A percentile compares a stretch with the other conserved stretches of the same genome.
Conservation (phyloP, 2,888 invertebrate species). For the Drosophila bunnanda region DNA sequence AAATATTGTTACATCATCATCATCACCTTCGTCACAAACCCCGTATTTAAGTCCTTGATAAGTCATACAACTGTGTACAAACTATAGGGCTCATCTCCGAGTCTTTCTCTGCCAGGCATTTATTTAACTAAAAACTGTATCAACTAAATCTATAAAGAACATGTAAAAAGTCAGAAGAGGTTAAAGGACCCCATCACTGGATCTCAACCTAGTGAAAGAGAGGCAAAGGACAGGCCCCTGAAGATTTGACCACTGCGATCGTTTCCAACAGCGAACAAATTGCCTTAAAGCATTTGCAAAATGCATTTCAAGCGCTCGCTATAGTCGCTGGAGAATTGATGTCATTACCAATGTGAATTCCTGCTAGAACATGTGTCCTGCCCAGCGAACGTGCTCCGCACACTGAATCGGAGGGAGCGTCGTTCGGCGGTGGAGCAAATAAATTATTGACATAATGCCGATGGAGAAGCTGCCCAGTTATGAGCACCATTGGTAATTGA, state of each 20-base stretch:
- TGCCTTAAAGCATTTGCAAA: conserved; percentile 61
- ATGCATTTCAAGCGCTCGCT: conserved; percentile 44
- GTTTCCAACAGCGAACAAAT: conserved; percentile 56
- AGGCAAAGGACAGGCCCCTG: background rate
- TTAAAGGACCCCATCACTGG: background rate
- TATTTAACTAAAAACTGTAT: too few species aligned
- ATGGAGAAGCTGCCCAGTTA: conserved; percentile 50
- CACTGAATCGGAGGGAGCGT: conserved; percentile 31
- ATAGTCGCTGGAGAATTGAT: conserved; percentile 71
- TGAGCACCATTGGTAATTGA: conserved; percentile 72
- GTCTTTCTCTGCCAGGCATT: too few species aligned
- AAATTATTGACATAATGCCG: conserved; percentile 78
- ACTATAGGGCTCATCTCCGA: too few species aligned
- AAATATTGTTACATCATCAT: too few species aligned
- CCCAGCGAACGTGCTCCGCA: conserved; percentile 65
- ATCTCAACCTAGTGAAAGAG: background rate
- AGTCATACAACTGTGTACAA: too few species aligned
- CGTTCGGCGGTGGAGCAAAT: conserved; percentile 55
- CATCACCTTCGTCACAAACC: too few species aligned
- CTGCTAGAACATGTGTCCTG: conserved; percentile 83
- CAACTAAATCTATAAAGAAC: background rate
- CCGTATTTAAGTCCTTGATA: too few species aligned
- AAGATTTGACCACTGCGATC: conserved; percentile 1
- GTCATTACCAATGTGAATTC: conserved; percentile 81
- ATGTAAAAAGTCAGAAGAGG: background rate